Evolutionary conservation across 2,113 vertebrate species (phyloP).

Genomic region (Vimba vimba): DNA sequence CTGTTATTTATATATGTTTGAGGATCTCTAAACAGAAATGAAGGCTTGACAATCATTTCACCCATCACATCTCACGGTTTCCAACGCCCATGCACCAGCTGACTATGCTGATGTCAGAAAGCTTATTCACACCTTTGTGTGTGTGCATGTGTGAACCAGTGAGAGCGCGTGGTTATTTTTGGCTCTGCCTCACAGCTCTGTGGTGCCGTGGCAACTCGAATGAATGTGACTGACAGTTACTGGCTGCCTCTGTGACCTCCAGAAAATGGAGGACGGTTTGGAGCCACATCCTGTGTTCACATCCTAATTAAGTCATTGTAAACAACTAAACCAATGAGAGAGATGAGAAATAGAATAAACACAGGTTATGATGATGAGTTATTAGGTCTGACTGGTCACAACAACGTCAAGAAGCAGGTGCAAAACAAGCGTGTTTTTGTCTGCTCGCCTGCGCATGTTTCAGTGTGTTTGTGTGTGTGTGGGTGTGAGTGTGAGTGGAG

Average conservation of each 20-base stretch:
- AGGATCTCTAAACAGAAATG: not conserved
- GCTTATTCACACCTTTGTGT: slow-evolving; percentile 3
- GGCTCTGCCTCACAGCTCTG: slow-evolving; percentile 46
- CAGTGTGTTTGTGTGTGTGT: not conserved
- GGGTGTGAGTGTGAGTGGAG: not conserved
- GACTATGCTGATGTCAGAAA: slow-evolving; percentile 40
- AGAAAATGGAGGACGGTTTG: slow-evolving; percentile 31
- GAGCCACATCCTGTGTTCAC: slow-evolving; percentile 18
- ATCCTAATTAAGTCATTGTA: slow-evolving; percentile 10
- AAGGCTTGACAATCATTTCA: slow-evolving; percentile 41
- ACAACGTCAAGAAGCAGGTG: not conserved
- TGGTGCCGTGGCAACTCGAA: slow-evolving; percentile 34
- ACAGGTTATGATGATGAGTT: slow-evolving; percentile 12
- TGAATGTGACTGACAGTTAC: slow-evolving; percentile 44
- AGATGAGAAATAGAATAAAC: slow-evolving; percentile 2
- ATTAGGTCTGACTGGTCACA: not conserved
- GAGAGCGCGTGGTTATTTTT: slow-evolving; percentile 56
- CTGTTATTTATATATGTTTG: not conserved
- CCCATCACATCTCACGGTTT: slow-evolving; percentile 27
- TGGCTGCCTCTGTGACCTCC: slow-evolving; percentile 34
- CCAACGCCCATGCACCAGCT: slow-evolving; percentile 44
- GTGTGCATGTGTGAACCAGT: slow-evolving; percentile 31
- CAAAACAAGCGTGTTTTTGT: not conserved
- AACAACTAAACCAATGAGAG: not conserved
- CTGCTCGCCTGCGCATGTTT: slow-evolving; percentile 5